Percentiles rank a stretch among this genome's conserved stretches.
Evolutionary conservation across 2,888 invertebrate genomes (phyloP).

Genomic region (Cremastobaeus sp.): DNA sequence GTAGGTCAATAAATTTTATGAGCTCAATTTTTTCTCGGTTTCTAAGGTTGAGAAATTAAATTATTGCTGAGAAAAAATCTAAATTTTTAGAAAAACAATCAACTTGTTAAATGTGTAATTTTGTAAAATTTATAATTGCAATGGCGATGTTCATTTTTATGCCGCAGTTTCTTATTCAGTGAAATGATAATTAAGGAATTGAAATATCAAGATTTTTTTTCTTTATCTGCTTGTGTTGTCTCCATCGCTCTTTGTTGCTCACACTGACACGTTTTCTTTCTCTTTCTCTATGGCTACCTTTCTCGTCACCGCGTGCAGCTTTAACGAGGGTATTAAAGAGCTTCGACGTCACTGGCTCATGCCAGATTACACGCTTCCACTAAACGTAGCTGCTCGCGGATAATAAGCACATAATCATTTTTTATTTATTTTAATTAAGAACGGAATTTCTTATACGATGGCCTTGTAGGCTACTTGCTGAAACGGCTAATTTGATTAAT

Average conservation of each 20-base stretch:
- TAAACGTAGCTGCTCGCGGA: conserved; percentile 52
- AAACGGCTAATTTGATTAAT: conserved; percentile 27
- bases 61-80: too few relatives aligned
- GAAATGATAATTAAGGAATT: too few relatives aligned
- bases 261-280: conserved; percentile 33
- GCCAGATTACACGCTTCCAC: conserved; percentile 65
- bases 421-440: conserved; percentile 54
- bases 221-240: conserved; percentile 23
- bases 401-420: conserved; percentile 57
- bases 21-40: too few relatives aligned
- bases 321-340: conserved; percentile 71
- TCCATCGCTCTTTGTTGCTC: background rate
- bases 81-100: too few relatives aligned
- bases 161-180: too few relatives aligned
- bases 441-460: conserved; percentile 13
- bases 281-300: conserved; percentile 23
- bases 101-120: too few relatives aligned
- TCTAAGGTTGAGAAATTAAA: too few relatives aligned
- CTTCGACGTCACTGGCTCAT: conserved; percentile 65
- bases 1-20: too few relatives aligned
- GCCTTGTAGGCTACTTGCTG: conserved; percentile 9
- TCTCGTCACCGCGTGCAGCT: conserved; percentile 59
- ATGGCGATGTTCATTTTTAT: too few relatives aligned
- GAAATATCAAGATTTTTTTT: too few relatives aligned
- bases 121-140: too few relatives aligned